These are phyloP conservation scores for Drosophila prolongata DNA, from an alignment of 2,888 invertebrate genomes.

Conservation along the genomic window DNA sequence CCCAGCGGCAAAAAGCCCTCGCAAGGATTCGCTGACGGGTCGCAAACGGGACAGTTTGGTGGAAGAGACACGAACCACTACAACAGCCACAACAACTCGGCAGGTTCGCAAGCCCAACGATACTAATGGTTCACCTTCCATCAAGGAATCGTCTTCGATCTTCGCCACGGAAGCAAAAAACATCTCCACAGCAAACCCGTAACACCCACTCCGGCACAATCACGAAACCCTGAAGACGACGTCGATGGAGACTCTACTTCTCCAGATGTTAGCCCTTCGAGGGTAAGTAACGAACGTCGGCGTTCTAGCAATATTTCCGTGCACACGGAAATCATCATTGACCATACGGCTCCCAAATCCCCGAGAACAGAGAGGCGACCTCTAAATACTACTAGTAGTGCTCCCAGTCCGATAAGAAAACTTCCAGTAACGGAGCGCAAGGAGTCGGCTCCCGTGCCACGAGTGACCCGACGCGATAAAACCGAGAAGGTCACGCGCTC, in stretches of 20 bases:
- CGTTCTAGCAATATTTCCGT: conserved; percentile 82
- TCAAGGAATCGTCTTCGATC: conserved; percentile 80
- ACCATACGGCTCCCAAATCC: conserved; percentile 75
- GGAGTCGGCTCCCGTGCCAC: conserved; percentile 84
- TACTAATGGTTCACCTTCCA: conserved; percentile 39
- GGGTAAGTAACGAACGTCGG: conserved; percentile 69
- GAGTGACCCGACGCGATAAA: conserved; percentile 84
- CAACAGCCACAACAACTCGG: conserved; percentile 26
- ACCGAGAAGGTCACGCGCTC: conserved; percentile 86
- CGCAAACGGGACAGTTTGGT: conserved; percentile 59
- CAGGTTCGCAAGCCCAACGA: conserved; percentile 52
- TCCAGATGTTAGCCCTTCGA: conserved; percentile 75
- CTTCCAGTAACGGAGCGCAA: conserved; percentile 84
- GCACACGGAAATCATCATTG: conserved; percentile 81
- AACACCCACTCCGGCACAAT: conserved; percentile 29
- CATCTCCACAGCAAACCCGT: conserved; percentile 31
- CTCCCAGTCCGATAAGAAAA: conserved; percentile 66
- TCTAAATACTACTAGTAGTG: conserved; percentile 23
- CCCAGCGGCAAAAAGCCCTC: conserved; percentile 44
- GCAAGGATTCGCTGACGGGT: conserved; percentile 61
- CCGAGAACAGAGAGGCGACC: conserved; percentile 48
- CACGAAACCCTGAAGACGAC: conserved; percentile 51
- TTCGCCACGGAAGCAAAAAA: conserved; percentile 70
- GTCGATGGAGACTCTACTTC: conserved; percentile 72
- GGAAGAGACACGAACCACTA: conserved; percentile 54